Evolutionary conservation across 64 coral and sea anemone genomes (phyloP).

Genomic region (Dendrophyllia cribrosa): DNA sequence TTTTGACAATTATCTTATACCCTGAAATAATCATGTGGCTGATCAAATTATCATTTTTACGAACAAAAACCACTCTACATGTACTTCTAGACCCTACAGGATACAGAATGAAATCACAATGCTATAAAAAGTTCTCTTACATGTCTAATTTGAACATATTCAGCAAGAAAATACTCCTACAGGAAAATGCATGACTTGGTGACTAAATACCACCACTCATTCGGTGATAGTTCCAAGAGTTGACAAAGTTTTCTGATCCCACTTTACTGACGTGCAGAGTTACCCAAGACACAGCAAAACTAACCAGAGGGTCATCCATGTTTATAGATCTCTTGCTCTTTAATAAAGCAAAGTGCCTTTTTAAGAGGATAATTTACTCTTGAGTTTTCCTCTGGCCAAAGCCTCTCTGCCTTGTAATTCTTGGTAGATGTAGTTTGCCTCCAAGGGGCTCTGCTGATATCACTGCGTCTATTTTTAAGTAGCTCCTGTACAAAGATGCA

Average conservation of each 20-base stretch:
- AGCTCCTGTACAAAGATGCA: constrained; percentile 65
- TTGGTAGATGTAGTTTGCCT: constrained; percentile 53
- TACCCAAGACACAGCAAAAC: constrained; percentile 40
- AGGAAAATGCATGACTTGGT: background rate
- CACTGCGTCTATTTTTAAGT: constrained; percentile 1
- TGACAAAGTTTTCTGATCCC: constrained; percentile 49
- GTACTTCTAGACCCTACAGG: too few species aligned
- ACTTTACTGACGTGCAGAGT: constrained; percentile 45
- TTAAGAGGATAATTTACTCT: constrained; percentile 58
- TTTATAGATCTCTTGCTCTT: constrained; percentile 36
- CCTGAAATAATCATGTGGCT: too few species aligned
- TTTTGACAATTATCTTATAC: too few species aligned
- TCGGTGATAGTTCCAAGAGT: constrained; percentile 70
- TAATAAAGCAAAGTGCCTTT: constrained; percentile 11
- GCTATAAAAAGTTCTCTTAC: too few species aligned
- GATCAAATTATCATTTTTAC: too few species aligned
- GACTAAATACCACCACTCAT: constrained; percentile 9
- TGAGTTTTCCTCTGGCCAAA: constrained; percentile 62
- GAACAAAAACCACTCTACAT: too few species aligned
- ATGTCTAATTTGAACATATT: too few species aligned
- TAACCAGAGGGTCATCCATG: constrained; percentile 29
- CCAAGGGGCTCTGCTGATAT: constrained; percentile 31
- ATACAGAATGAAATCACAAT: background rate
- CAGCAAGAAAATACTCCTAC: too few species aligned
- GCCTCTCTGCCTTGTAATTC: constrained; percentile 51